Evolutionary conservation across 2,888 invertebrate species (phyloP).

Genomic region (Dinocampus coccinellae): DNA sequence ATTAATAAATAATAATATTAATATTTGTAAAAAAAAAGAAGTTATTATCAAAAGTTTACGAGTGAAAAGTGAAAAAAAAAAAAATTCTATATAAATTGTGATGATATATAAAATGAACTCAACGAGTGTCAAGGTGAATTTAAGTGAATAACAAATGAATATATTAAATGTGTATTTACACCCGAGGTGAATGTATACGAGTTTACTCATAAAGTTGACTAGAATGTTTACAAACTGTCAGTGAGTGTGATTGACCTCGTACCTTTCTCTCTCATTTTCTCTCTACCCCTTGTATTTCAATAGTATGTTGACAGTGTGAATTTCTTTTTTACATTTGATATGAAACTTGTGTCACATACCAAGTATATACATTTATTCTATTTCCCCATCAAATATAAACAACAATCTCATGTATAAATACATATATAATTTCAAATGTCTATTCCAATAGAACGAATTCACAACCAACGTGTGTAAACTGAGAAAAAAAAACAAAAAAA

Average conservation of each 20-base stretch:
- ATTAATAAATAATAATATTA: too few species aligned
- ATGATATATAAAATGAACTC: too few species aligned
- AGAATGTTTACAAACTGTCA: constrained; percentile 6
- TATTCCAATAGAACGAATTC: not conserved
- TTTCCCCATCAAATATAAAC: not conserved
- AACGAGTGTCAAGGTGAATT: too few species aligned
- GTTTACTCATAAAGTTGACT: not conserved
- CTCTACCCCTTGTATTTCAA: not conserved
- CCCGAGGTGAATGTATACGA: not conserved
- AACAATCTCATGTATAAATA: not conserved
- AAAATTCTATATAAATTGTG: not conserved
- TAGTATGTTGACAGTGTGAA: constrained; percentile 16
- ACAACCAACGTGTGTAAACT: not conserved
- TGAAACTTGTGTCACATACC: constrained; percentile 13
- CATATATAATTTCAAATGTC: not conserved
- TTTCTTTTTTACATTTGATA: constrained; percentile 9
- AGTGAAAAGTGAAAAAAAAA: not conserved
- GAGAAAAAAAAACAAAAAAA: too few species aligned
- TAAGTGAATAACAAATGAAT: not conserved
- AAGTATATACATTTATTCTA: not conserved
- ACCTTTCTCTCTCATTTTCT: too few species aligned
- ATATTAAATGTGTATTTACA: not conserved
- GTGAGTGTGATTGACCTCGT: constrained; percentile 17
- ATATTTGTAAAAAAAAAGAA: too few species aligned
- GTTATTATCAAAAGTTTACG: too few species aligned